Base-by-base conservation (phyloP, 2,113 vertebrate genomes). In the Taurulus bubalis region DNA sequence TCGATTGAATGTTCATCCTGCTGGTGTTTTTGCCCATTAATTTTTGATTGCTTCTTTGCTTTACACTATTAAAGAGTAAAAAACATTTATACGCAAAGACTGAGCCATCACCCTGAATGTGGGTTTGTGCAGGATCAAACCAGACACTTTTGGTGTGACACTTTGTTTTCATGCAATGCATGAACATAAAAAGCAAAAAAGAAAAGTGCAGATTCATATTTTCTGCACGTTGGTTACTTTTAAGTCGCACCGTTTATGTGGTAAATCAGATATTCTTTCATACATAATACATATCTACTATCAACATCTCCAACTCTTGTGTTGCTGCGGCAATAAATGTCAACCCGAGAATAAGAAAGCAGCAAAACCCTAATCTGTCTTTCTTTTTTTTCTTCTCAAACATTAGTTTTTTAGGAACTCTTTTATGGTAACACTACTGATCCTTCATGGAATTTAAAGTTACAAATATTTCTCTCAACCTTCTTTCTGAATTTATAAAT, bases 11-110 rank as follows among this genome's bases (percentile, higher is more conserved):
- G 93, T 94, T 94, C 93, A 94, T 94, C 90, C 92, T 93, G 93
- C 92, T 92, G 92, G 87, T 94, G 92, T 94, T 94, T 94, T 94
- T 93, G 91, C 92, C 92, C 91, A 94, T 94, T 94, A 91, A 93
- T 94, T 93, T 94, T 94, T 94, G 92, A 94, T 94, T 92, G 92
- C 90, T 89, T 93, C 93, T 94, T 94, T 92, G 91, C 92, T 92
- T 94, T 92, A 90, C 90, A 90, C 92, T 94, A 92, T 93, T 90
- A 92, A 94, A 93, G 90, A 92, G 92, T 87, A 83, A 92, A 90
- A 92, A 90, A 92, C 90, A 93, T 93, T 92, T 91, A 93, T 81
- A 86, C 85, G 87, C 91, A 85, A 91, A 92, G 91, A 94, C 92
- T 89, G 82, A 90, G 83, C 86, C 78, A 80, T 94, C 91, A 90